Conservation (phyloP, 2,888 invertebrate species). For the Thysanoteuthis rhombus region DNA sequence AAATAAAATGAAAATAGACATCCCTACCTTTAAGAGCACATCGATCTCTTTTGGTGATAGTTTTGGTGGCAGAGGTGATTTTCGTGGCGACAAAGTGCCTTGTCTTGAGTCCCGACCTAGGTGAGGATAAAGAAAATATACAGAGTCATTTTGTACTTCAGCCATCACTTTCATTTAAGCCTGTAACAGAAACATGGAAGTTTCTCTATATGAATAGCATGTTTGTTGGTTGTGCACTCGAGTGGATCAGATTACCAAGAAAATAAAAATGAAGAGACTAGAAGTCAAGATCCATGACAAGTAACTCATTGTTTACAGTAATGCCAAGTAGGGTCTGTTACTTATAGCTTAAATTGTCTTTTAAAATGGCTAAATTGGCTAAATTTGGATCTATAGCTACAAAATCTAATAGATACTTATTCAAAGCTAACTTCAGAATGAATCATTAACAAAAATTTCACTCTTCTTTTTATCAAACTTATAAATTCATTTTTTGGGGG, state of each 20-base stretch:
- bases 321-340: too few relatives aligned
- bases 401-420: too few relatives aligned
- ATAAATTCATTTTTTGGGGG: too few relatives aligned
- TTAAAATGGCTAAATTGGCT: too few relatives aligned
- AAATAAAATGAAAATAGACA: background rate
- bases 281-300: too few relatives aligned
- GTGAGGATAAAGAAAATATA: conserved; percentile 35
- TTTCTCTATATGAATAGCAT: background rate
- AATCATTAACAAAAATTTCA: too few relatives aligned
- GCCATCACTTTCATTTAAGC: background rate
- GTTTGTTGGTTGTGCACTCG: background rate
- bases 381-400: too few relatives aligned
- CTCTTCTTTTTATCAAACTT: too few relatives aligned
- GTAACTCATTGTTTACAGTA: too few relatives aligned
- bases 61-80: conserved; percentile 73
- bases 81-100: conserved; percentile 45
- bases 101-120: conserved; percentile 38
- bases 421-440: too few relatives aligned
- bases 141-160: background rate
- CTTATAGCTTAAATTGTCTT: too few relatives aligned
- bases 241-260: background rate
- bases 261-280: too few relatives aligned
- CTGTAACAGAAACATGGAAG: background rate
- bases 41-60: conserved; percentile 95
- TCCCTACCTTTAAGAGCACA: conserved; percentile 82